These are phyloP conservation scores for Zaprionus ornatus DNA, from an alignment of 1,140 invertebrate species.

Conservation along the genomic window DNA sequence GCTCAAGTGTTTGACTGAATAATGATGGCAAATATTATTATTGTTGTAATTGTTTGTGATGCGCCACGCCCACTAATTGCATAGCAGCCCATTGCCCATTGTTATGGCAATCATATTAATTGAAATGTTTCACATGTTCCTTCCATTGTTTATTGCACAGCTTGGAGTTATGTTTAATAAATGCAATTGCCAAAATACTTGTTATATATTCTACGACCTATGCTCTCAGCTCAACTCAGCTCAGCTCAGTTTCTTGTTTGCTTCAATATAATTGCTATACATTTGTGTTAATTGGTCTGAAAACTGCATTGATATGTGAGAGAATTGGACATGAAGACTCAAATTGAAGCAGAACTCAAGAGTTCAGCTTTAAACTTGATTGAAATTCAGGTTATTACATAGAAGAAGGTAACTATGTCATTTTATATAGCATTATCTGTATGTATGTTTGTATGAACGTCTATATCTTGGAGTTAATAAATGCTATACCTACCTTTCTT, in stretches of 20 bases:
- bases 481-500: neutral
- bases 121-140: conserved; percentile 28
- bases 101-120: conserved; percentile 32
- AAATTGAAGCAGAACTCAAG: neutral
- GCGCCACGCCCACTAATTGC: conserved; percentile 20
- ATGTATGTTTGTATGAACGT: neutral
- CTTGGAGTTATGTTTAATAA: conserved; percentile 27
- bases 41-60: conserved; percentile 43
- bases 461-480: neutral
- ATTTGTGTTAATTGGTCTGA: neutral
- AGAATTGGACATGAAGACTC: neutral
- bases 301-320: neutral
- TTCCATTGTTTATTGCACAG: conserved; percentile 39
- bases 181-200: conserved; percentile 10
- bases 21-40: conserved; percentile 33
- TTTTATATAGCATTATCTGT: no score
- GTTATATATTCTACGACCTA: neutral
- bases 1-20: conserved; percentile 15
- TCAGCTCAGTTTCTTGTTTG: neutral
- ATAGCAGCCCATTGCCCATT: neutral
- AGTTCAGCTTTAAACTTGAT: no score
- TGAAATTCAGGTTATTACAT: no score
- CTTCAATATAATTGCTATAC: neutral
- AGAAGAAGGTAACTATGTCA: no score
- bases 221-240: neutral